phyloP scores from a whole-genome alignment of 2,888 invertebrate genomes.

The Mythimna pallens region DNA sequence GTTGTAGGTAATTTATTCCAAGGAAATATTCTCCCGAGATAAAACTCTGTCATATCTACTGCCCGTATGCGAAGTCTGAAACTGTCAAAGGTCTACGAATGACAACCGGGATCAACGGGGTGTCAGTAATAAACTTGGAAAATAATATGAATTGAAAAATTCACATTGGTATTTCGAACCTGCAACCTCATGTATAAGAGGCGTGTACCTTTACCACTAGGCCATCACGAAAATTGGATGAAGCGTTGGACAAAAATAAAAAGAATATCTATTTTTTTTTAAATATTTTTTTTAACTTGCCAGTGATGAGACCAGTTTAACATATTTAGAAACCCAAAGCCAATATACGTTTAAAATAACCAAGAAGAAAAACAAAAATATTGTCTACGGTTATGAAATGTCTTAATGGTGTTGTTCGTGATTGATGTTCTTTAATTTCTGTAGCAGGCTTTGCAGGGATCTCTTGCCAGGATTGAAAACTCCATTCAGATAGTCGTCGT shows the following conservation, averaged over 20 bases:
- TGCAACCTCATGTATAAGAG: too few species aligned
- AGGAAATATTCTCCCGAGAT: too few species aligned
- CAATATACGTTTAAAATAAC: background rate
- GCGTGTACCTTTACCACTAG: too few species aligned
- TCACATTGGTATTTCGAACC: too few species aligned
- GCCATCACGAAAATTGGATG: background rate
- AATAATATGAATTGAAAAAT: too few species aligned
- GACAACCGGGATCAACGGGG: too few species aligned
- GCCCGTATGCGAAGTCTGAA: too few species aligned
- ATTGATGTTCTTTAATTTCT: constrained; percentile 64
- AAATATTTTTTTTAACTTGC: constrained; percentile 24
- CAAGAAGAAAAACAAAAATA: background rate
- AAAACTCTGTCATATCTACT: too few species aligned
- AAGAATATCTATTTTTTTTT: background rate
- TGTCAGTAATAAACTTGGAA: too few species aligned
- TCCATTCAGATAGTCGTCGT: constrained; percentile 80
- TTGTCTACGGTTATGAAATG: background rate
- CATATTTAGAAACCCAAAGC: constrained; percentile 7
- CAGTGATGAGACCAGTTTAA: constrained; percentile 50
- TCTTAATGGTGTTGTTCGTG: constrained; percentile 43
- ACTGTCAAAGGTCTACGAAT: too few species aligned
- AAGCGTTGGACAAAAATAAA: background rate
- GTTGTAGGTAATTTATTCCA: too few species aligned
- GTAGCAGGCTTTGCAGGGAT: constrained; percentile 68
- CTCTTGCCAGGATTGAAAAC: constrained; percentile 85